phyloP scores from a whole-genome alignment of 2,888 invertebrate species.

The Lasioglossum morio region DNA sequence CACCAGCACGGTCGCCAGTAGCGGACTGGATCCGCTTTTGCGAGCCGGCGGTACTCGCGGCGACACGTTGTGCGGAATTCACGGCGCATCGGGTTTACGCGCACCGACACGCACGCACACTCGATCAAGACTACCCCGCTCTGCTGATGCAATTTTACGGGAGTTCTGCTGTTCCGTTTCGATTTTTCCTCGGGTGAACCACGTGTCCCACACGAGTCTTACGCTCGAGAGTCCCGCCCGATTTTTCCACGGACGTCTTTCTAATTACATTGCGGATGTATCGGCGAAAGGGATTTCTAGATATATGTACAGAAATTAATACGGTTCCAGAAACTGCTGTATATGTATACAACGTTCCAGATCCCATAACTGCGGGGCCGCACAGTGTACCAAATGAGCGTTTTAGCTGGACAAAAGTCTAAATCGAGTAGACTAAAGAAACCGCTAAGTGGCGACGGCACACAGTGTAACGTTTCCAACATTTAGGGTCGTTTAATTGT shows the following conservation, averaged over 20 bases:
- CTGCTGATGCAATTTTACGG: slow-evolving; percentile 37
- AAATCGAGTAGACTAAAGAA: no score
- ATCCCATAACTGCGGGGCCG: no score
- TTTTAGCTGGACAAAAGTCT: no score
- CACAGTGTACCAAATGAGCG: no score
- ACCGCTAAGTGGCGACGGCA: no score
- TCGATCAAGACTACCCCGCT: neutral
- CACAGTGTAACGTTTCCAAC: no score
- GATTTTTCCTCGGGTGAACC: neutral
- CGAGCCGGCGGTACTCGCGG: slow-evolving; percentile 46
- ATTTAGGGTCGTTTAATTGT: no score
- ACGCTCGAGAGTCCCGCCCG: neutral
- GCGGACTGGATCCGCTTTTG: slow-evolving; percentile 67
- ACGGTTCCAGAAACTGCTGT: no score
- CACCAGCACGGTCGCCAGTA: slow-evolving; percentile 67
- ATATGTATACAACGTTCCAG: no score
- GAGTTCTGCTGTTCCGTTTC: neutral
- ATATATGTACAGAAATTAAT: no score
- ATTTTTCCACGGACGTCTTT: neutral
- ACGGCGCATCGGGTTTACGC: slow-evolving; percentile 65
- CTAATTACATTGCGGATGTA: neutral
- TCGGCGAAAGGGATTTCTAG: neutral
- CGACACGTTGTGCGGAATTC: slow-evolving; percentile 65
- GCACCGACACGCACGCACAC: slow-evolving; percentile 22
- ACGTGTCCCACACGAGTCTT: neutral